Conservation (phyloP, 2,888 invertebrate species). For the Phalera bucephala region DNA sequence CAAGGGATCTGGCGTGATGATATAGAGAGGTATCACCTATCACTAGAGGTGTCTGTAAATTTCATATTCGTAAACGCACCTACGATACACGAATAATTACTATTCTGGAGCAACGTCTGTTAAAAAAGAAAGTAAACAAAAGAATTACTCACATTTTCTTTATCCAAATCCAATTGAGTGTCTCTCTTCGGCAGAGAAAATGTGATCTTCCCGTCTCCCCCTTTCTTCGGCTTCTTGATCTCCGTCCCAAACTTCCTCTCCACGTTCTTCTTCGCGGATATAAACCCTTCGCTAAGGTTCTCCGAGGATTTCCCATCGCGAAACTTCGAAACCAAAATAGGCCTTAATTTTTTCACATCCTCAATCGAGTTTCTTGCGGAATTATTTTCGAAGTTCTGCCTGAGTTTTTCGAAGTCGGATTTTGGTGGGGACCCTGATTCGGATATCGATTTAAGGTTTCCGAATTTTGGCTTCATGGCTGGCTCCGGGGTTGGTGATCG, state of each 20-base stretch:
- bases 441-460: slow-evolving; percentile 38
- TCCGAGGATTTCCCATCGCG: slow-evolving; percentile 37
- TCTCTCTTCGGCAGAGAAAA: slow-evolving; percentile 51
- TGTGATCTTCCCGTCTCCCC: slow-evolving; percentile 23
- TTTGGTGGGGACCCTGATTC: neutral
- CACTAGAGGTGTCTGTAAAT: too few relatives aligned
- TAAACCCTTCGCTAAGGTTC: slow-evolving; percentile 34
- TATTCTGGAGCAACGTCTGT: too few relatives aligned
- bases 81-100: too few relatives aligned
- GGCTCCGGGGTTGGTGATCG: slow-evolving; percentile 41
- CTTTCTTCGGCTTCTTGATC: slow-evolving; percentile 38
- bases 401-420: slow-evolving; percentile 53
- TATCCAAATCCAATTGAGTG: slow-evolving; percentile 63
- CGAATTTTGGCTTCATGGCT: slow-evolving; percentile 37
- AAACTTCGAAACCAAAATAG: slow-evolving; percentile 33
- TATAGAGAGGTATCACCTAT: too few relatives aligned
- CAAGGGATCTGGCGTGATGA: too few relatives aligned
- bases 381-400: slow-evolving; percentile 58
- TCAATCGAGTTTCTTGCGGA: slow-evolving; percentile 11
- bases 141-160: slow-evolving; percentile 68
- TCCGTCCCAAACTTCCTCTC: slow-evolving; percentile 53
- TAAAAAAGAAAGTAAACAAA: too few relatives aligned
- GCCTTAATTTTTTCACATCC: slow-evolving; percentile 40
- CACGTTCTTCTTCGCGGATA: slow-evolving; percentile 39
- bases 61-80: too few relatives aligned